These are phyloP conservation scores for Rhabdomys pumilio DNA, from an alignment of 2,797 vertebrate genomes.

Conservation along the genomic window DNA sequence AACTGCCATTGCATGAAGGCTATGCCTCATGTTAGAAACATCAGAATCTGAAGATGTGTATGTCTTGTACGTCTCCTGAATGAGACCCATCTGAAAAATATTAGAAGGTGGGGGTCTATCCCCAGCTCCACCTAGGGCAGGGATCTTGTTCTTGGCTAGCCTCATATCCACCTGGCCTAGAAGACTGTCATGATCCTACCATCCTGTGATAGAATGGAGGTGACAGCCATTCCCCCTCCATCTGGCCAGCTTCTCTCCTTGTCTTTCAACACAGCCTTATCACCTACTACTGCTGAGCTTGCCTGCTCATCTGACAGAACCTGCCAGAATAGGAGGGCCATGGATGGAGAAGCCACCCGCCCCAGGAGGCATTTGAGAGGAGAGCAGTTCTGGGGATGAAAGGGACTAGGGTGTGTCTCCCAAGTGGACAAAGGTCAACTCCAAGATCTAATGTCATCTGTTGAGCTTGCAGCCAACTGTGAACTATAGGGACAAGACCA, in stretches of 20 bases:
- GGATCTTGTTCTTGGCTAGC: background rate
- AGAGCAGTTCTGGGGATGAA: background rate
- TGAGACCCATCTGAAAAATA: background rate
- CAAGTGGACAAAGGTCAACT: accelerated
- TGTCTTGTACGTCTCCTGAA: background rate
- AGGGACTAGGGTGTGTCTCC: background rate
- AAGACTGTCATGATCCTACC: accelerated
- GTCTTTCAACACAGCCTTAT: background rate
- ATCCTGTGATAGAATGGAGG: accelerated
- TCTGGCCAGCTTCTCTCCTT: background rate
- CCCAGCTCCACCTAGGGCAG: background rate
- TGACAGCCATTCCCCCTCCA: accelerated
- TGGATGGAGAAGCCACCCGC: no score
- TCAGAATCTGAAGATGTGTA: background rate
- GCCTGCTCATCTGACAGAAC: background rate
- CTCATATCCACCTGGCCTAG: background rate
- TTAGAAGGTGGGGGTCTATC: background rate
- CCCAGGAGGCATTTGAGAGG: background rate
- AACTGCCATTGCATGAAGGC: background rate
- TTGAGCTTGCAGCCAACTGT: background rate
- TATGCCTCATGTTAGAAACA: accelerated
- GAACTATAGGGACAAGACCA: accelerated
- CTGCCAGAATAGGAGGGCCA: background rate
- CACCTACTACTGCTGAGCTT: accelerated
- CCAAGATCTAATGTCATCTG: background rate